A percentile compares a stretch with the other conserved stretches of the same genome.
phyloP scores from a whole-genome alignment of 1,140 invertebrate genomes.

The Choristoneura fumiferana region DNA sequence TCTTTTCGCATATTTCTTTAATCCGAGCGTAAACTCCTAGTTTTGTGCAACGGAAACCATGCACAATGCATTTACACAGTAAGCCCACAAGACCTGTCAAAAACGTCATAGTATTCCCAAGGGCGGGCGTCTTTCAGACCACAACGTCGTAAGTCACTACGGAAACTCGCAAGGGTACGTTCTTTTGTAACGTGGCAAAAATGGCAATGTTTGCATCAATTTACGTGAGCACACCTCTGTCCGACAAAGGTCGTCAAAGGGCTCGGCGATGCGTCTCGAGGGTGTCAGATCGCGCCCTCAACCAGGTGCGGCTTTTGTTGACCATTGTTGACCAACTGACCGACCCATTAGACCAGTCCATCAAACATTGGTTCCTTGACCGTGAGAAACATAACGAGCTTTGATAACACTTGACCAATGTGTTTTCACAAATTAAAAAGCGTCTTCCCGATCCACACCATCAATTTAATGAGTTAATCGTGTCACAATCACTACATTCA shows the following conservation, averaged over 20 bases:
- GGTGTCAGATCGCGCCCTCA: slow-evolving; percentile 56
- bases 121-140: slow-evolving; percentile 27
- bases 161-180: background rate
- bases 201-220: slow-evolving; percentile 64
- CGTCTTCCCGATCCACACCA: slow-evolving; percentile 14
- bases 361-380: slow-evolving; percentile 30
- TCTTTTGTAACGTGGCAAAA: slow-evolving; percentile 36
- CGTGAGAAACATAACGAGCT: slow-evolving; percentile 47
- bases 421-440: background rate
- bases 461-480: slow-evolving; percentile 54
- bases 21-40: slow-evolving; percentile 41
- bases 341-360: slow-evolving; percentile 54
- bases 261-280: slow-evolving; percentile 50
- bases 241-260: slow-evolving; percentile 58
- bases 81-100: slow-evolving; percentile 60
- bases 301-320: slow-evolving; percentile 57
- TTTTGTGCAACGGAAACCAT: slow-evolving; percentile 44
- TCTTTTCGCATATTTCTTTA: slow-evolving; percentile 26
- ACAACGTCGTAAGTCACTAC: background rate
- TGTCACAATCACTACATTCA: slow-evolving; percentile 45
- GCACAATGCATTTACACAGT: slow-evolving; percentile 40
- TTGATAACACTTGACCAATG: background rate
- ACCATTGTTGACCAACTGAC: slow-evolving; percentile 60
- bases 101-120: slow-evolving; percentile 64
- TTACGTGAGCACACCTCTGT: slow-evolving; percentile 46